Evolutionary conservation across 2,888 invertebrate species (phyloP).

Genomic region (Scaptomyza reducta): DNA sequence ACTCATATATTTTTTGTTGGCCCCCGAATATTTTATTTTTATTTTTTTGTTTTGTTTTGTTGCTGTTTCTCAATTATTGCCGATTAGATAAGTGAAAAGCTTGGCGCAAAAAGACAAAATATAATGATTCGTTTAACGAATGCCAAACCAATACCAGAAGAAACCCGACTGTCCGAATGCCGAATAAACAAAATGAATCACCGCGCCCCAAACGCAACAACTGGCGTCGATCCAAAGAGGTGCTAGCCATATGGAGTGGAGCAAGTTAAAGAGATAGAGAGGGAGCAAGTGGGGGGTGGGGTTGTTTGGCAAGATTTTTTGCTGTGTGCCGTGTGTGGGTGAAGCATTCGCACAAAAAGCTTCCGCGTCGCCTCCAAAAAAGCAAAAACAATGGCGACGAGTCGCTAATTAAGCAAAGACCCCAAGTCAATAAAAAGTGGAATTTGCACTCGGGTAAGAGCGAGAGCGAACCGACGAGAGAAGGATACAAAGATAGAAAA

Average conservation of each 20-base stretch:
- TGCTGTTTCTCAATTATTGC: constrained; percentile 52
- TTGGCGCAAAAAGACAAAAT: constrained; percentile 13
- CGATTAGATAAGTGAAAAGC: constrained; percentile 67
- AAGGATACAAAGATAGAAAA: not conserved
- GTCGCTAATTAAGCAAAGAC: constrained; percentile 69
- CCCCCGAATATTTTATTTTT: constrained; percentile 6
- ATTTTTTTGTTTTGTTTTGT: constrained; percentile 5
- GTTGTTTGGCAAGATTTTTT: constrained; percentile 12
- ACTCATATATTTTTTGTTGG: constrained; percentile 11
- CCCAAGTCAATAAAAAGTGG: constrained; percentile 66
- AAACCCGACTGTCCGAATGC: constrained; percentile 10
- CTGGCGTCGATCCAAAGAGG: constrained; percentile 50
- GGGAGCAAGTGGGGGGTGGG: not conserved
- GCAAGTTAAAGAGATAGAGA: not conserved
- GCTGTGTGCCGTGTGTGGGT: constrained; percentile 49
- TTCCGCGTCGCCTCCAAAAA: constrained; percentile 53
- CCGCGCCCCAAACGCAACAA: constrained; percentile 22
- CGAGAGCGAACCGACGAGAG: constrained; percentile 17
- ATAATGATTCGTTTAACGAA: not conserved
- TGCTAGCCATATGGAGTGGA: constrained; percentile 16
- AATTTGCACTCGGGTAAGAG: constrained; percentile 56
- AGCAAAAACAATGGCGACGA: constrained; percentile 38
- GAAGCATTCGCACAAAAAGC: constrained; percentile 38
- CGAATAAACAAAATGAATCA: constrained; percentile 44
- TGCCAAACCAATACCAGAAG: constrained; percentile 8